Evolutionary conservation across 2,797 vertebrate species (phyloP).

Genomic region (Xerus rutilus): DNA sequence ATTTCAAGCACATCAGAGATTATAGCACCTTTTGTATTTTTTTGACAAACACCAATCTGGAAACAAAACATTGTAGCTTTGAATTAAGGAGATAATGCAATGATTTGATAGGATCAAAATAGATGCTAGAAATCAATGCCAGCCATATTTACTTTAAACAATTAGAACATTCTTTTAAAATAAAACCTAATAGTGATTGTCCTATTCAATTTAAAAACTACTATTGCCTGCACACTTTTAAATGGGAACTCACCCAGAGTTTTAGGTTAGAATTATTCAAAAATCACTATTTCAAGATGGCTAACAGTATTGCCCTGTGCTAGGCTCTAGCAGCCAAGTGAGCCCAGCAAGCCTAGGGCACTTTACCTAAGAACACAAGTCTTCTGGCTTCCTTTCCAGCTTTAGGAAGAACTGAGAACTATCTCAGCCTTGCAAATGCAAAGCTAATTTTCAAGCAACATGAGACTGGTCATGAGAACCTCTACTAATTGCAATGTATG

Average conservation of each 20-base stretch:
- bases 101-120: conserved; percentile 77
- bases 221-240: not conserved
- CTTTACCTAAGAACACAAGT: not conserved
- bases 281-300: conserved; percentile 4
- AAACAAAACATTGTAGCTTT: conserved; percentile 73
- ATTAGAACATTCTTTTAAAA: conserved; percentile 68
- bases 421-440: not conserved
- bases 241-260: not conserved
- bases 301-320: not conserved
- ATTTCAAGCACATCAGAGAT: not conserved
- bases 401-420: not conserved
- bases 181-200: conserved; percentile 34
- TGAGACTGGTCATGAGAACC: not conserved
- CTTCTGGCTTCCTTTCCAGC: not conserved
- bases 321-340: not conserved
- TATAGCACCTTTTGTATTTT: conserved; percentile 31
- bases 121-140: conserved; percentile 74
- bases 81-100: conserved; percentile 39
- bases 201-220: conserved; percentile 63
- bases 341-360: no score
- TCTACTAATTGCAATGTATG: not conserved
- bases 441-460: not conserved
- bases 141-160: conserved; percentile 72
- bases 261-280: not conserved
- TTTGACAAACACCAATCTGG: conserved; percentile 72